Percentiles rank a stretch among this genome's conserved stretches.
Conservation (phyloP, 2,888 invertebrate species). For the Neoitamus cyanurus region DNA sequence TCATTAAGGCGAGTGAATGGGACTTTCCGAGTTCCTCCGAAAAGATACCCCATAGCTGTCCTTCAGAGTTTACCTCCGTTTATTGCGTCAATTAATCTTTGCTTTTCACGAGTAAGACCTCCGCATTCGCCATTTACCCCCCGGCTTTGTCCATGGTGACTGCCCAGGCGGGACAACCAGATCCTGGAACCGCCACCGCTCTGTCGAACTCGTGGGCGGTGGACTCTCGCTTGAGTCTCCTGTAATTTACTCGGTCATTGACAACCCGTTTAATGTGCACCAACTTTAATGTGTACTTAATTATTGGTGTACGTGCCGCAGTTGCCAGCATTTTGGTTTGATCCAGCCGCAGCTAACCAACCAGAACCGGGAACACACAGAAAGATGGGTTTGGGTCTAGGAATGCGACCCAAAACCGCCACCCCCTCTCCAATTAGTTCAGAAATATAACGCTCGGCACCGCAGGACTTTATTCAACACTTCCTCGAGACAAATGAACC, state of each 20-base stretch:
- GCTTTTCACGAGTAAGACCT: neutral
- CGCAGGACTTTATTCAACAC: neutral
- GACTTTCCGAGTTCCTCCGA: neutral
- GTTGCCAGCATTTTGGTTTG: neutral
- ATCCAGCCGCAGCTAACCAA: neutral
- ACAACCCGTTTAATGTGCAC: neutral
- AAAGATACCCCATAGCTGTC: neutral
- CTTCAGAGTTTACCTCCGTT: neutral
- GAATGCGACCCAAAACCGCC: neutral
- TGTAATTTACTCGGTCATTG: conserved; percentile 4
- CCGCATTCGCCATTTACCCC: neutral
- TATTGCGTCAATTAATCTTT: neutral
- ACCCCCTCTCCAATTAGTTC: neutral
- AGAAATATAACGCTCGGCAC: conserved; percentile 9
- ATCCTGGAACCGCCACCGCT: neutral
- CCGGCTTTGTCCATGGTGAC: neutral
- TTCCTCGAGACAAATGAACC: conserved; percentile 17
- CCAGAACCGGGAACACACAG: neutral
- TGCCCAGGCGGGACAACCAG: neutral
- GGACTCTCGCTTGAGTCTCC: neutral
- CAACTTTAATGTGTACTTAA: conserved; percentile 23
- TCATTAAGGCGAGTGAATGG: neutral
- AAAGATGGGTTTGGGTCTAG: neutral
- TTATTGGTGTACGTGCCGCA: neutral
- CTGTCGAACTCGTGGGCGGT: neutral